Base-by-base conservation (phyloP, 64 coral and sea anemone genomes). In the Anthopleura sola region DNA sequence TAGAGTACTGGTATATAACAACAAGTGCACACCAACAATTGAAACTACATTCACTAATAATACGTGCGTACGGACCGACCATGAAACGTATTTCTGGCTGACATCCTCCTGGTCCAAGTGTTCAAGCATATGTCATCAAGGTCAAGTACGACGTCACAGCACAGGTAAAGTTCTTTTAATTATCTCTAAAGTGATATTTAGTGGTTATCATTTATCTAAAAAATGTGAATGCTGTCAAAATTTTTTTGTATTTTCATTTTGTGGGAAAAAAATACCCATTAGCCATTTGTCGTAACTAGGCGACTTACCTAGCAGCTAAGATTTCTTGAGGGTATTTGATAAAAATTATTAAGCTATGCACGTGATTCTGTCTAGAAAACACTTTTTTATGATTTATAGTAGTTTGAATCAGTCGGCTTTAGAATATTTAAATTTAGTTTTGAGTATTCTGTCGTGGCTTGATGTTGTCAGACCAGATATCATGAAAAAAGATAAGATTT, bases 71-170 rank as follows among this genome's bases (percentile, higher is more conserved):
- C 82, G 28, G 18, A 90, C 84, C 20, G 47, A 90, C 19, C 92
- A 94, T 90, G 23, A 94, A n/a, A 86, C 90, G 5, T 99, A 99
- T 68, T 78, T 85, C 11, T 90, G 75, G 76, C 16, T 74, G 8
- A 69, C 37, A 26, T 86, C 92, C 1, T 46, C 36, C 28, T 99
- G 97, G 97, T 83, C 89, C 3, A 36, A 85, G 17, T 99, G 97
- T 40, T 99, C 97, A 38, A 99, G 93, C 84, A 99, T 99, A 79
- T 99, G 97, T 75, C 92, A 95, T 33, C 83, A 95, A 78, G 97
- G 97, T 48, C 84, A 83, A 23, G 84, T 82, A 49, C 46, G 23
- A 1, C 90, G 92, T 76, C 78, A 83, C 20, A 78, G 89, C 17
- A 82, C 81, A 90, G 97, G 97, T 99, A 87, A 84, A 88, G 2